Evolutionary conservation across 1,140 invertebrate genomes (phyloP), one percentile per base, ranked within the genome.

Genomic region (Macrocentrus cingulum): DNA sequence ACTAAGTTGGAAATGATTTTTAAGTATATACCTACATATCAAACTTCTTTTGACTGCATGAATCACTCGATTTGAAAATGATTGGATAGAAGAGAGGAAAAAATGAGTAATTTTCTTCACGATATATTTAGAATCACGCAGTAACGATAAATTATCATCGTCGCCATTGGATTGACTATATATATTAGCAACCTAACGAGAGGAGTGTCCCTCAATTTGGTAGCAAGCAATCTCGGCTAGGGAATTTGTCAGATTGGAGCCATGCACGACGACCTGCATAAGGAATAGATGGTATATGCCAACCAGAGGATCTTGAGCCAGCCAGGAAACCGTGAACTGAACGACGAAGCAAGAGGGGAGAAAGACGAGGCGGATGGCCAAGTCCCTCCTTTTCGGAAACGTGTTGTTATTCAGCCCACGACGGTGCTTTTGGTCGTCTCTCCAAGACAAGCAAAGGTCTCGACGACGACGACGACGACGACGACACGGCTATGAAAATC

Each of bases 171-270:
- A 29, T 4, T 29, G 25, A 29, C 25, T 29, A 29, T 29, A 29
- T 9, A 29, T 46, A 46, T 13, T 11, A 16, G 37, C 42, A 48
- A 37, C 41, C 39, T 62, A 63, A 60, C 56, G 60, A 67, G 39
- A 53, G 32, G 56, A 56, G 51, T 54, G 50, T 50, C 15, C 59
- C 9, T 58, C 68, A 64, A 69, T 67, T 68, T 61, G 56, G 58
- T 63, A 67, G 61, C 63, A 45, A 23, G 19, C 65, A 59, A 68
- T 69, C 66, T 49, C 52, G 22, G 23, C 22, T 13, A 15, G 48
- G 51, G 63, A 69, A 70, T 69, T 70, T 67, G 67, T 68, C 56
- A 65, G 60, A 51, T 63, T 64, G 66, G 49, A 64, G 59, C 63
- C 48, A 51, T 36, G 37, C 44, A 15, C 22, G 51, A 42, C 16